A percentile compares a stretch with the other conserved stretches of the same genome.
These are phyloP conservation scores for Dolomedes plantarius DNA, from an alignment of 2,888 invertebrate genomes.

Conservation along the genomic window DNA sequence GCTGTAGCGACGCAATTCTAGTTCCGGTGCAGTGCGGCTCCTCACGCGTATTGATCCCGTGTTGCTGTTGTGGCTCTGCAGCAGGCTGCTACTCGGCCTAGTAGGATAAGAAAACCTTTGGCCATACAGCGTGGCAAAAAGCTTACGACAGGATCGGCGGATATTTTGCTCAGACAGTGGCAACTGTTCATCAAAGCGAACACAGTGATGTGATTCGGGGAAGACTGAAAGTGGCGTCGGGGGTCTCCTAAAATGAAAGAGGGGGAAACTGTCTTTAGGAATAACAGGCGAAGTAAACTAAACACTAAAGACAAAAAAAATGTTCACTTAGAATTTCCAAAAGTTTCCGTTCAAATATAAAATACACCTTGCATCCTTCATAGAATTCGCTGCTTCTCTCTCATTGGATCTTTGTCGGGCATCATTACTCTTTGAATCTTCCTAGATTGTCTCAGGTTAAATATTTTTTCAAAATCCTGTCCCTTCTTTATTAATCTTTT, in stretches of 20 bases:
- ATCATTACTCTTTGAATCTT: too few relatives aligned
- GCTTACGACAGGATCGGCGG: slow-evolving; percentile 68
- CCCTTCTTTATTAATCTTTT: too few relatives aligned
- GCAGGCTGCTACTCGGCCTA: neutral
- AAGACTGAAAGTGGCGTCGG: slow-evolving; percentile 60
- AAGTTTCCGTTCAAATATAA: too few relatives aligned
- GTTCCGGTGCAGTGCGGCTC: slow-evolving; percentile 55
- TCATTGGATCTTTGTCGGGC: too few relatives aligned
- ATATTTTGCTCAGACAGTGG: slow-evolving; percentile 71
- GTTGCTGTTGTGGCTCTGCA: neutral
- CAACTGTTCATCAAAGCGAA: slow-evolving; percentile 71
- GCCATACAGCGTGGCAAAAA: slow-evolving; percentile 68
- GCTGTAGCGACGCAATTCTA: slow-evolving; percentile 37
- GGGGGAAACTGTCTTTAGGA: too few relatives aligned
- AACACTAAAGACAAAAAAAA: too few relatives aligned
- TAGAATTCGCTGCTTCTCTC: too few relatives aligned
- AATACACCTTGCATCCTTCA: too few relatives aligned
- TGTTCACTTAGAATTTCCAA: too few relatives aligned
- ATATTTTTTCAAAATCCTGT: too few relatives aligned
- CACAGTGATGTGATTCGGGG: slow-evolving; percentile 63
- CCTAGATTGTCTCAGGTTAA: too few relatives aligned
- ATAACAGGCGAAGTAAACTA: too few relatives aligned
- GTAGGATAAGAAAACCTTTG: slow-evolving; percentile 58
- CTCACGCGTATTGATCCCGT: slow-evolving; percentile 22
- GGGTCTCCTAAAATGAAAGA: slow-evolving; percentile 36